Percentiles rank a stretch among this genome's conserved stretches.
These are phyloP conservation scores for Synodontis membranacea DNA, from an alignment of 2,113 vertebrate species.

Conservation along the genomic window DNA sequence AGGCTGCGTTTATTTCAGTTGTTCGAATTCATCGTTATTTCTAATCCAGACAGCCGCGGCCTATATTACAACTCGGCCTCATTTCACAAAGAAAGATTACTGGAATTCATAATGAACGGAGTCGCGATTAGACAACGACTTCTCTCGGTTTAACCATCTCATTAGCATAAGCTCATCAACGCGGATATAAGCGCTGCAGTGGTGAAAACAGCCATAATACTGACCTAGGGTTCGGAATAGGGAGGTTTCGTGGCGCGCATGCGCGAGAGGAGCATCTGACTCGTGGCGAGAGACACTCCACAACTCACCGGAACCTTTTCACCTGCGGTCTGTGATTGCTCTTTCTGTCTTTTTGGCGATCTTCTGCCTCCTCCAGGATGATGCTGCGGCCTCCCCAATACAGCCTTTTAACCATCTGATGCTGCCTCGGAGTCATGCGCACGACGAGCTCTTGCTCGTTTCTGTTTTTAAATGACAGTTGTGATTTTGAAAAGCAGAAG, in stretches of 20 bases:
- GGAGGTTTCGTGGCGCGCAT: slow-evolving; percentile 19
- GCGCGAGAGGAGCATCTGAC: neutral
- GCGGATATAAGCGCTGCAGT: slow-evolving; percentile 52
- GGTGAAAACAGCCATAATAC: slow-evolving; percentile 9
- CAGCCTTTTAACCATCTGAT: neutral
- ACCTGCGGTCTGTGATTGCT: neutral
- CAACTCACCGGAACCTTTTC: neutral
- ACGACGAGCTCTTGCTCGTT: neutral
- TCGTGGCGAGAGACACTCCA: neutral
- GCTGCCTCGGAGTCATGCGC: neutral
- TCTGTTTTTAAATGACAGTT: neutral
- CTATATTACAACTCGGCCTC: slow-evolving; percentile 87
- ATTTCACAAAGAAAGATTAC: slow-evolving; percentile 87
- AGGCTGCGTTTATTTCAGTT: slow-evolving; percentile 79
- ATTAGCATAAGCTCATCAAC: slow-evolving; percentile 94
- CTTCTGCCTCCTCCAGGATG: neutral
- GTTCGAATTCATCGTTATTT: slow-evolving; percentile 71
- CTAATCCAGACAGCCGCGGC: slow-evolving; percentile 81
- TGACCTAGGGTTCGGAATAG: neutral
- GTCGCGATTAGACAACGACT: slow-evolving; percentile 87
- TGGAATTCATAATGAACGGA: slow-evolving; percentile 92
- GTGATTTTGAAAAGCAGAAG: neutral
- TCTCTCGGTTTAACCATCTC: slow-evolving; percentile 84
- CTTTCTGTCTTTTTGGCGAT: neutral
- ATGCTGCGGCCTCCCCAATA: neutral